Evolutionary conservation across 2,113 vertebrate species (phyloP).

Genomic region (Osmerus eperlanus): DNA sequence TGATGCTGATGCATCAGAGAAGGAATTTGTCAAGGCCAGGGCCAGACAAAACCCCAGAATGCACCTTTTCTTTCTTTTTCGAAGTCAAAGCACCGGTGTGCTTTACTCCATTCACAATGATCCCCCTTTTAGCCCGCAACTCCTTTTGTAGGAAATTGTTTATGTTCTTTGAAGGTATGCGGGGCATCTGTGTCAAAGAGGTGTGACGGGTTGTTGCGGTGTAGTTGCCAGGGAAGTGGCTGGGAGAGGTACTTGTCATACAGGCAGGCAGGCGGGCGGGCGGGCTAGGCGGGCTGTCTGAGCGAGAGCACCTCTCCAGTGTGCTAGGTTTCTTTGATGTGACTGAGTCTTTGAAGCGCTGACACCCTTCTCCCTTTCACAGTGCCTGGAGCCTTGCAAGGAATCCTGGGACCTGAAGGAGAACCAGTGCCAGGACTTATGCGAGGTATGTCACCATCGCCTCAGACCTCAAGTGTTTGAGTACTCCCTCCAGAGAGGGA

Average conservation of each 20-base stretch:
- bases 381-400: slow-evolving; percentile 98
- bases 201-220: slow-evolving; percentile 39
- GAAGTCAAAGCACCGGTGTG: slow-evolving; percentile 23
- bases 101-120: slow-evolving; percentile 14
- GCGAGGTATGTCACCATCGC: slow-evolving; percentile 81
- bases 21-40: slow-evolving; percentile 35
- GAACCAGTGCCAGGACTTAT: slow-evolving; percentile 91
- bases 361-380: slow-evolving; percentile 55
- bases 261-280: slow-evolving; percentile 12
- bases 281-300: too few relatives aligned
- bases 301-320: slow-evolving; percentile 37
- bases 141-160: slow-evolving; percentile 38
- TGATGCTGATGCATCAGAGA: slow-evolving; percentile 3
- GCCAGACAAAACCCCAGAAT: slow-evolving; percentile 28
- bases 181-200: slow-evolving; percentile 37
- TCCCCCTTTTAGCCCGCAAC: slow-evolving; percentile 20
- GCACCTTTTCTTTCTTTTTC: slow-evolving; percentile 19
- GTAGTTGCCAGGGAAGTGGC: slow-evolving; percentile 36
- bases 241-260: slow-evolving; percentile 45
- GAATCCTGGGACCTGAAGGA: slow-evolving; percentile 87
- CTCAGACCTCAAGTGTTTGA: slow-evolving; percentile 39
- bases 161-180: slow-evolving; percentile 39
- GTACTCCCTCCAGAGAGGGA: slow-evolving; percentile 41
- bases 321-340: slow-evolving; percentile 55
- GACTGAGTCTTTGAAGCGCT: slow-evolving; percentile 32